A percentile compares a stretch with the other conserved stretches of the same genome.
Evolutionary conservation across 2,888 invertebrate genomes (phyloP).

Genomic region (Cheilosia pagana): DNA sequence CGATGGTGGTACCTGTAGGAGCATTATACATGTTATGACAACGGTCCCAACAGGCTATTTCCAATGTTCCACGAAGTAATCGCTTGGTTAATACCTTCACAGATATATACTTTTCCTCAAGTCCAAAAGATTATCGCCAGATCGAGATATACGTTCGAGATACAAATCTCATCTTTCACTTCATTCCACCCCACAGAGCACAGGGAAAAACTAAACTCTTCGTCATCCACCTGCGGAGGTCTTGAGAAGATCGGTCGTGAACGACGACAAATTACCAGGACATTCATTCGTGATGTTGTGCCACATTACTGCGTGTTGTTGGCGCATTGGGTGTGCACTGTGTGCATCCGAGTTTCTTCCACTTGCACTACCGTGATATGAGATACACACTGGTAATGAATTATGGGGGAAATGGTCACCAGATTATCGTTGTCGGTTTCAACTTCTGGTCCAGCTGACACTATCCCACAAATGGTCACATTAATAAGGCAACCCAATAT

Average conservation of each 20-base stretch:
- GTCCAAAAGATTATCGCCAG: slow-evolving; percentile 11
- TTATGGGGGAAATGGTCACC: slow-evolving; percentile 71
- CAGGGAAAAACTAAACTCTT: slow-evolving; percentile 47
- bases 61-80: slow-evolving; percentile 60
- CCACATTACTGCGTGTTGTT: slow-evolving; percentile 70
- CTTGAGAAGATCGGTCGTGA: slow-evolving; percentile 38
- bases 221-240: slow-evolving; percentile 67
- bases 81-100: slow-evolving; percentile 42
- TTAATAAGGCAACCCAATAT: slow-evolving; percentile 58
- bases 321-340: slow-evolving; percentile 25
- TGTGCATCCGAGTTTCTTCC: slow-evolving; percentile 50
- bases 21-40: slow-evolving; percentile 53
- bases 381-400: slow-evolving; percentile 65
- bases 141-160: slow-evolving; percentile 60
- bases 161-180: slow-evolving; percentile 70
- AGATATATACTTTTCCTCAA: slow-evolving; percentile 27
- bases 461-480: slow-evolving; percentile 70
- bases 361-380: slow-evolving; percentile 63
- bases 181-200: slow-evolving; percentile 55
- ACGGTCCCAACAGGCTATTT: slow-evolving; percentile 60
- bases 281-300: slow-evolving; percentile 72
- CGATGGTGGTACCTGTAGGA: slow-evolving; percentile 38
- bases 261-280: slow-evolving; percentile 68
- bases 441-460: slow-evolving; percentile 73
- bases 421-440: slow-evolving; percentile 72